These are phyloP conservation scores for Junonia oenone DNA, from an alignment of 2,888 invertebrate genomes.

Conservation along the genomic window DNA sequence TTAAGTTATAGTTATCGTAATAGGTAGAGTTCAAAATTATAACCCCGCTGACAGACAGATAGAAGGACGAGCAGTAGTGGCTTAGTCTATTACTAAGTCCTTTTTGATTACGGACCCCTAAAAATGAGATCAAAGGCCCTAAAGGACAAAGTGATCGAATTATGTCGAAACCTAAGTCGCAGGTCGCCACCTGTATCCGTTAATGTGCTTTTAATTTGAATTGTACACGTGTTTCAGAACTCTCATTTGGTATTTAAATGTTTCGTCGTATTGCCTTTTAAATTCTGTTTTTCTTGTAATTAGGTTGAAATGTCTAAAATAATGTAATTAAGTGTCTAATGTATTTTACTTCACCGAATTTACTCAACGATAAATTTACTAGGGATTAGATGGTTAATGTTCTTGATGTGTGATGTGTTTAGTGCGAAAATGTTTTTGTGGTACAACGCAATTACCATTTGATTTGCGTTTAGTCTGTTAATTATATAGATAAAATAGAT, in stretches of 20 bases:
- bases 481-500: too few relatives aligned
- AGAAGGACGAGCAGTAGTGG: too few relatives aligned
- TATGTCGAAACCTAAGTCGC: constrained; percentile 1
- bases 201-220: constrained; percentile 12
- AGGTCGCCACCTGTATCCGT: constrained; percentile 2
- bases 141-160: constrained; percentile 12
- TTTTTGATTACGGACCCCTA: too few relatives aligned
- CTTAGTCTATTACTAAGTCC: too few relatives aligned
- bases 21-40: too few relatives aligned
- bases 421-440: not conserved
- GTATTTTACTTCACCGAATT: not conserved
- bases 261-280: not conserved
- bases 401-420: not conserved
- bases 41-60: too few relatives aligned
- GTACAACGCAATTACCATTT: too few relatives aligned
- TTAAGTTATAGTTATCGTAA: too few relatives aligned
- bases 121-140: constrained; percentile 15
- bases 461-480: too few relatives aligned
- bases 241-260: constrained; percentile 1
- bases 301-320: not conserved
- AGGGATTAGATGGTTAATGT: not conserved
- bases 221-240: not conserved
- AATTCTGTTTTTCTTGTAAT: not conserved
- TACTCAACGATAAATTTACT: not conserved
- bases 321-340: not conserved